Base-by-base conservation (phyloP, 2,888 invertebrate genomes). In the Sepiola atlantica region DNA sequence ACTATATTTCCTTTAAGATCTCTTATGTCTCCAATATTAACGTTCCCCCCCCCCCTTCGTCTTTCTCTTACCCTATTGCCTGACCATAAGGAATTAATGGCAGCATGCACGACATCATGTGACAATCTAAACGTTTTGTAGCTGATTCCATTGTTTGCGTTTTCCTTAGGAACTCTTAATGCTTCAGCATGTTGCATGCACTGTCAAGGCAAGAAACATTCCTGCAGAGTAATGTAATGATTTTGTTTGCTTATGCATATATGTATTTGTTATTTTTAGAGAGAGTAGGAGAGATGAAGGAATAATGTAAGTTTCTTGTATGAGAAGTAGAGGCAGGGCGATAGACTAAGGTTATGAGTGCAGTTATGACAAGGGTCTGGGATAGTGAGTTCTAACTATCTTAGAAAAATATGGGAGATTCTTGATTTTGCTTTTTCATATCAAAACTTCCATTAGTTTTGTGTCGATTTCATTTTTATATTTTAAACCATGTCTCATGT, bases 71-170 rank as follows among this genome's bases (percentile, higher is more conserved):
- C 16, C 77, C 77, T 14, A n/a, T 77, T 77, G 77, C 77, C 32
- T 12, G 77, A 32, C n/a, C 77, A 77, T 77, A 14, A 77, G 77
- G n/a, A 77, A 77, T 77, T 77, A 32, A 32, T 77, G 77, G n/a
- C 77, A 77, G 77, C 77, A 77, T 77, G n/a, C 77, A 77, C n/a
- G 77, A 77, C n/a, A 77, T 28, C 28, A n/a, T n/a, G 77, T 77
- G 77, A 77, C 77, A 77, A 77, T 77, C 77, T 77, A 77, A 77
- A n/a, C n/a, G 21, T 77, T 77, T n/a, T n/a, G 77, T 77, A n/a
- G 77, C n/a, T 32, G 77, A 77, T 77, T n/a, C 77, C 77, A 77
- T 77, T 77, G 77, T 77, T n/a, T 32, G n/a, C 45, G 45, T 45
- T 77, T 77, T 77, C 32, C n/a, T 32, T n/a, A n/a, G 77, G 77